Evolutionary conservation across 2,888 invertebrate species (phyloP), one percentile per base, ranked within the genome.

Genomic region (Drepana falcataria): DNA sequence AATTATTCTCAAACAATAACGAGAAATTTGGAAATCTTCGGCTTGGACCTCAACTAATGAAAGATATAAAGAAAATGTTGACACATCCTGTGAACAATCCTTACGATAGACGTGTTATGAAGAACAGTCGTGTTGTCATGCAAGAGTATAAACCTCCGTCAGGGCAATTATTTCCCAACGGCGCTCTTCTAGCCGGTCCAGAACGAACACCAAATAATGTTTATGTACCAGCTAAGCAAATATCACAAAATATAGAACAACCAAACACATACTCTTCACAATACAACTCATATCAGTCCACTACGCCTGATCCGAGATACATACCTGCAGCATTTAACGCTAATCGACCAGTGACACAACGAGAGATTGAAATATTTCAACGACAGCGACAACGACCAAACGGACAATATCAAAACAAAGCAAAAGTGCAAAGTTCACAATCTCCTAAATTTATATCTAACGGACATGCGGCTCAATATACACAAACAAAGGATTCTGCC

Each of bases 21-120:
- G 83, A 91, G 48, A 87, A 88, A 59, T 87, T 88, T 35, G 89
- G 76, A 54, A 89, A 86, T 56, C 76, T 92, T 34, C 85, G 87
- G 69, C 65, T 92, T 51, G 92, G 92, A 9, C 89, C 92, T 37
- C 91, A 92, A 54, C 86, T 93, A 59, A 91, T 93, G 80, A 88
- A 91, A 48, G 92, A 93, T 55, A 85, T 93, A 1, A 92, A 92
- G 64, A 91, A 92, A 63, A 93, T 93, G 92, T 80, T 92, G 5
- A 91, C 89, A 9, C 84, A 92, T 55, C 89, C 91, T 0, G 86
- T 92, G 75, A 73, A 79, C 35, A 85, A 89, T 61, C 90, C 91
- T 0, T 85, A 87, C 48, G 80, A 87, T 55, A 81, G 77, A 59
- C 74, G 59, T 48, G 59, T 73, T 35, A 80, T 82, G 75, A 88